Base-by-base conservation (phyloP, 2,797 vertebrate species). In the Neopelma chrysocephalum region DNA sequence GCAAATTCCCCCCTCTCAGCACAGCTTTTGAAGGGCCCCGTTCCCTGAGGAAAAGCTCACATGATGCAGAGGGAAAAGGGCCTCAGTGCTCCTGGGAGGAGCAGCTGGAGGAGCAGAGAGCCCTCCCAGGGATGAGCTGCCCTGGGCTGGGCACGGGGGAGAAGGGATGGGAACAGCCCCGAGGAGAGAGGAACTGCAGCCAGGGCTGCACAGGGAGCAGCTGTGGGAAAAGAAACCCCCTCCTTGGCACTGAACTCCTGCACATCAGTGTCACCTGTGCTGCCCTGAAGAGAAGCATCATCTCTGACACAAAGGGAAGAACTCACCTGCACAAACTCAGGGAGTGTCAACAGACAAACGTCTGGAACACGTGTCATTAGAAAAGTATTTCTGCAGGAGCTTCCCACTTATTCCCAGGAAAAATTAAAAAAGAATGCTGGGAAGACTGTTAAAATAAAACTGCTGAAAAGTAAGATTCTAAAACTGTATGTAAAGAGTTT, bases 291-390 rank as follows among this genome's bases (percentile, higher is more conserved):
- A 31, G 50, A 47, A 90, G 27, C 2, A 2, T 10, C 31, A 12
- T 45, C 32, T 23, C 27, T 18, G 21, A 38, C 23, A 20, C 21
- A 20, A 25, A 56, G 0, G 1, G 12, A 11, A 15, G 32, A 10
- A 2, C 38, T 43, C 22, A 11, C 23, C 12, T 60, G 36, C 62
- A 48, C 42, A 11, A 19, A 16, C 45, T 14, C 23, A 9, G 32
- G 25, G 10, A 32, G 9, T 8, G 0, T 0, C 17, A 25, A 2
- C 0, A 25, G 40, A 10, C 5, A 6, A 42, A 56, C 9, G 15
- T 17, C 15, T 7, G 26, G 25, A 61, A 20, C 38, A 32, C 2
- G 1, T 2, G 2, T 3, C 10, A 29, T 18, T 9, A 32, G 15
- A 29, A 15, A 42, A 32, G 12, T 15, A 27, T 40, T 10, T 70